A percentile compares a stretch with the other conserved stretches of the same genome.
Evolutionary conservation across 2,797 vertebrate genomes (phyloP).

Genomic region (Thalassophryne amazonica): DNA sequence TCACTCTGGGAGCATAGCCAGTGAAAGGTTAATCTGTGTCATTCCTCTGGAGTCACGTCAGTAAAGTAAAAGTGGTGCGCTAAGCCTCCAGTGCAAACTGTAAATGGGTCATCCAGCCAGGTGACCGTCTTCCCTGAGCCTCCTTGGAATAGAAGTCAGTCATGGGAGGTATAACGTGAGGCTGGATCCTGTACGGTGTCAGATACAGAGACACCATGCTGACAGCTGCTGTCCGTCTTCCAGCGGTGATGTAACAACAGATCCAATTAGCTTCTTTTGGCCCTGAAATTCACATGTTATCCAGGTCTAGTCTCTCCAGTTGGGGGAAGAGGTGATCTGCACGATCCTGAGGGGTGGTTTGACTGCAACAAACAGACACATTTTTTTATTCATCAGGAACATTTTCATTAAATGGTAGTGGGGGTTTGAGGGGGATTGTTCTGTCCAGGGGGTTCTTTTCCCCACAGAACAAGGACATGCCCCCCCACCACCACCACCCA

Average conservation of each 20-base stretch:
- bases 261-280: slow-evolving; percentile 81
- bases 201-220: too few relatives aligned
- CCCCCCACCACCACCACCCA: too few relatives aligned
- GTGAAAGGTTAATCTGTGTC: slow-evolving; percentile 27
- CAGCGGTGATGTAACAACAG: slow-evolving; percentile 75
- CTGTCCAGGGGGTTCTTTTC: too few relatives aligned
- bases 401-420: too few relatives aligned
- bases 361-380: too few relatives aligned
- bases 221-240: slow-evolving; percentile 54
- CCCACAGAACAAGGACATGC: too few relatives aligned
- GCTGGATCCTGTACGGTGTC: too few relatives aligned
- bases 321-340: slow-evolving; percentile 18
- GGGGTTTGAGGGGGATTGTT: too few relatives aligned
- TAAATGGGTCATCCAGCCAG: slow-evolving; percentile 57
- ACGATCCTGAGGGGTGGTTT: too few relatives aligned
- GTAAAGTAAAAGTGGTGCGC: slow-evolving; percentile 47
- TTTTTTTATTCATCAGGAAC: too few relatives aligned
- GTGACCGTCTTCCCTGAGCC: slow-evolving; percentile 41
- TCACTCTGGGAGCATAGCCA: too few relatives aligned
- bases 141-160: slow-evolving; percentile 67
- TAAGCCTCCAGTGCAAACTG: slow-evolving; percentile 55
- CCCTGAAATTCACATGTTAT: slow-evolving; percentile 77
- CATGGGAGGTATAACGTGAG: too few relatives aligned
- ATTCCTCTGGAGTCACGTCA: slow-evolving; percentile 29
- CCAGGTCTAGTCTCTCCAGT: slow-evolving; percentile 26